Evolutionary conservation across 2,888 invertebrate genomes (phyloP).

Genomic region (Belgica antarctica): DNA sequence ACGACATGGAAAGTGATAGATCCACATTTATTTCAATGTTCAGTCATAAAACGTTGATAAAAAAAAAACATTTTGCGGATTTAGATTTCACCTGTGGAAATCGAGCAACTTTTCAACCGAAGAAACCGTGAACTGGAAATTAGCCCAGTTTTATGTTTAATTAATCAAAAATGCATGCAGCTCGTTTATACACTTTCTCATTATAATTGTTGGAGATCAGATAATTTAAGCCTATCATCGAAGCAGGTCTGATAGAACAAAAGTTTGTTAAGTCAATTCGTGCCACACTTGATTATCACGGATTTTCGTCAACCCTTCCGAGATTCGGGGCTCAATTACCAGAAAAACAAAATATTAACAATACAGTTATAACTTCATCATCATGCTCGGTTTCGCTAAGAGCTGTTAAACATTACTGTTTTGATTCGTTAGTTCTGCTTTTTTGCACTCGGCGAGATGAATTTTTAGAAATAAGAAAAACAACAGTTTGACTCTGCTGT

Average conservation of each 20-base stretch:
- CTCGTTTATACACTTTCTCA: slow-evolving; percentile 18
- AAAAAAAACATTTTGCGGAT: too few relatives aligned
- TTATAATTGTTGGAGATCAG: slow-evolving; percentile 31
- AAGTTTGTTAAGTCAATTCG: too few relatives aligned
- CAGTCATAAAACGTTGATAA: neutral
- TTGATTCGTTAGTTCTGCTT: slow-evolving; percentile 39
- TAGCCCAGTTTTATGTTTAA: slow-evolving; percentile 9
- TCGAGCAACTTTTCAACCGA: too few relatives aligned
- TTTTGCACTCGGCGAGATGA: slow-evolving; percentile 25
- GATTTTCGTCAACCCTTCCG: too few relatives aligned
- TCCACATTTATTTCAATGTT: neutral
- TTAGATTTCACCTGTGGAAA: too few relatives aligned
- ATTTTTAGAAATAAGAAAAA: neutral
- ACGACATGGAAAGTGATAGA: slow-evolving; percentile 30
- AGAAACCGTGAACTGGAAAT: neutral
- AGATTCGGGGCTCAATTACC: too few relatives aligned
- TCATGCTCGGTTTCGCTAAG: slow-evolving; percentile 26
- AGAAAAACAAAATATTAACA: too few relatives aligned
- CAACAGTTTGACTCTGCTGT: slow-evolving; percentile 7
- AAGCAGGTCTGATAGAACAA: too few relatives aligned
- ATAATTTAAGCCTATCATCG: too few relatives aligned
- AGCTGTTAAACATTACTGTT: slow-evolving; percentile 38
- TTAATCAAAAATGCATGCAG: slow-evolving; percentile 19
- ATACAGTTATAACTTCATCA: slow-evolving; percentile 36
- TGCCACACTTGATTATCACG: too few relatives aligned